Evolutionary conservation across 2,888 invertebrate genomes (phyloP).

Genomic region (Ochlodes sylvanus): DNA sequence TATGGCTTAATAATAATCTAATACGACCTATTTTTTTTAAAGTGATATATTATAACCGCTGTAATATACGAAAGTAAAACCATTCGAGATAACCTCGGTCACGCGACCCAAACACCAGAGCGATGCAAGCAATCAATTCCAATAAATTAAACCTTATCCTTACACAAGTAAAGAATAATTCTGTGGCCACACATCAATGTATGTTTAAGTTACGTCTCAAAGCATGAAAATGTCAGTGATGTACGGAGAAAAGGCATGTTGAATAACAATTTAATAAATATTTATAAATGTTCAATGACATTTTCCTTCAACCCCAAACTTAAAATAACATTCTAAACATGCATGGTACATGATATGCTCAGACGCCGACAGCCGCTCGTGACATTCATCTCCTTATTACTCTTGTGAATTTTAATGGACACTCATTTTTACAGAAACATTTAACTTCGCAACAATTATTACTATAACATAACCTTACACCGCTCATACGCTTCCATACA

Average conservation of each 20-base stretch:
- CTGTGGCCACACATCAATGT: background rate
- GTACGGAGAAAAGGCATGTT: background rate
- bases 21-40: constrained; percentile 39
- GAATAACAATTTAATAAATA: background rate
- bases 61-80: constrained; percentile 12
- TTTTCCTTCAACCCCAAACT: background rate
- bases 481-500: constrained; percentile 13
- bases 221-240: background rate
- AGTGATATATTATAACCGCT: constrained; percentile 1
- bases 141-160: background rate
- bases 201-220: background rate
- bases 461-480: constrained; percentile 2
- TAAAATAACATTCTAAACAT: too few species aligned
- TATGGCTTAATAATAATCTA: constrained; percentile 54
- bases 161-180: background rate
- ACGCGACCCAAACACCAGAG: background rate
- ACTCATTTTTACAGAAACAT: constrained; percentile 8
- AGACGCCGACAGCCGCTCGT: background rate
- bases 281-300: background rate
- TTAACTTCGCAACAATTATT: constrained; percentile 2
- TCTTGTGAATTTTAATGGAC: too few species aligned
- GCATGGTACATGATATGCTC: background rate
- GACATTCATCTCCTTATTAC: too few species aligned
- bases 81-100: constrained; percentile 13
- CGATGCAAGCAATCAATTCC: background rate